These are phyloP conservation scores for Tragulus kanchil DNA, from an alignment of 2,113 vertebrate species.

Conservation along the genomic window DNA sequence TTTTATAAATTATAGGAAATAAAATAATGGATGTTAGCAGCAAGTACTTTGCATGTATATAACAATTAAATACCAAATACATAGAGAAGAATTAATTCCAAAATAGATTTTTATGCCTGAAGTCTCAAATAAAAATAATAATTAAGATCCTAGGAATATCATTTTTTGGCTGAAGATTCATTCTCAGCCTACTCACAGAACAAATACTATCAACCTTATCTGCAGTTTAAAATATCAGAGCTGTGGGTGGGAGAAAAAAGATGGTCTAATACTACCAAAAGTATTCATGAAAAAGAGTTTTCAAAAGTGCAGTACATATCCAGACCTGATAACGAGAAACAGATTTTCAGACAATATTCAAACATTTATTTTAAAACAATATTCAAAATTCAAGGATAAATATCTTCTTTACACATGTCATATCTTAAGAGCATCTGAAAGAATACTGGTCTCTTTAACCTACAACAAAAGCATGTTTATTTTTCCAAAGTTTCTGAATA, in stretches of 20 bases:
- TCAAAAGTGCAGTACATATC: neutral
- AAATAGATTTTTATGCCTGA: conserved; percentile 33
- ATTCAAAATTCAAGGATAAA: neutral
- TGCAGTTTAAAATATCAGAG: conserved; percentile 41
- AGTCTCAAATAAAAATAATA: conserved; percentile 62
- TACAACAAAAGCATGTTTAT: neutral
- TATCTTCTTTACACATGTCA: neutral
- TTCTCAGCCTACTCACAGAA: conserved; percentile 17
- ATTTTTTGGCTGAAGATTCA: conserved; percentile 30
- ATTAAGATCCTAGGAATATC: conserved; percentile 28
- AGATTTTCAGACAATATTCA: neutral
- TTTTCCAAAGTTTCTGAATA: neutral
- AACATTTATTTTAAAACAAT: neutral
- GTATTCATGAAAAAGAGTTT: conserved; percentile 57
- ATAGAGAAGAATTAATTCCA: conserved; percentile 60
- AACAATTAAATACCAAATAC: conserved; percentile 70
- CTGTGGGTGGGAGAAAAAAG: neutral
- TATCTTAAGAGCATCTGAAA: neutral
- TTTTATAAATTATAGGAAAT: conserved; percentile 68
- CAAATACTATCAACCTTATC: neutral
- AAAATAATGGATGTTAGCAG: conserved; percentile 67
- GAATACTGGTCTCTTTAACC: neutral
- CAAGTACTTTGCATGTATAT: conserved; percentile 68
- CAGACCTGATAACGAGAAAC: neutral
- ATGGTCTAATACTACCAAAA: conserved; percentile 25